phyloP scores from a whole-genome alignment of 2,797 vertebrate species.

The Sebastes umbrosus region DNA sequence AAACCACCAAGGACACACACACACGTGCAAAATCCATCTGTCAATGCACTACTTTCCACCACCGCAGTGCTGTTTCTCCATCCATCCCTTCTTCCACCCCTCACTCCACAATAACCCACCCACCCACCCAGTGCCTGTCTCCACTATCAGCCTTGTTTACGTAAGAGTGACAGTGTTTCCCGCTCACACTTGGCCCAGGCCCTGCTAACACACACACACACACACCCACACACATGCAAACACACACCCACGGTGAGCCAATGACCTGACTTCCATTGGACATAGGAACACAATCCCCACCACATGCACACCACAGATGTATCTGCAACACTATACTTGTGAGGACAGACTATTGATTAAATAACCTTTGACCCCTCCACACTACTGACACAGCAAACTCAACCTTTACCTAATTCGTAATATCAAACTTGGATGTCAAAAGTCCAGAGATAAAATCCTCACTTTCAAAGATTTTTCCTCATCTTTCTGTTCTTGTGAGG shows the following conservation, averaged over 20 bases:
- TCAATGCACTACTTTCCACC: slow-evolving; percentile 8
- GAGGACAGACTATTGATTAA: slow-evolving; percentile 6
- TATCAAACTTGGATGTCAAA: background rate
- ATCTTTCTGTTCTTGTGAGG: background rate
- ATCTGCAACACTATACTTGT: slow-evolving; percentile 6
- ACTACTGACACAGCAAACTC: background rate
- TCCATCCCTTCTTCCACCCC: background rate
- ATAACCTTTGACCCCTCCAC: background rate
- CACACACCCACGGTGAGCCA: slow-evolving; percentile 67
- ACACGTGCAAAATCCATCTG: slow-evolving; percentile 27
- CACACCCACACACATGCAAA: slow-evolving; percentile 43
- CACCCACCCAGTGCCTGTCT: slow-evolving; percentile 36
- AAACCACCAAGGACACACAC: slow-evolving; percentile 18
- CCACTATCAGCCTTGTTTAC: slow-evolving; percentile 66
- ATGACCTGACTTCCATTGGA: slow-evolving; percentile 71
- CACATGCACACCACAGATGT: slow-evolving; percentile 29
- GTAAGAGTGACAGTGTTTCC: slow-evolving; percentile 77
- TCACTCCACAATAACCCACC: slow-evolving; percentile 3
- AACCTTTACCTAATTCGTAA: background rate
- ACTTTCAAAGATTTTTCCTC: background rate
- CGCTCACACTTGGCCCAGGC: slow-evolving; percentile 67
- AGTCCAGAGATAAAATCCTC: background rate
- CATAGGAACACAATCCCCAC: slow-evolving; percentile 36
- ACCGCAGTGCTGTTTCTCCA: background rate
- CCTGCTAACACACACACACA: slow-evolving; percentile 52